Percentiles rank a stretch among this genome's conserved stretches.
These are phyloP conservation scores for Athene cunicularia DNA, from an alignment of 2,113 vertebrate genomes.

Conservation along the genomic window DNA sequence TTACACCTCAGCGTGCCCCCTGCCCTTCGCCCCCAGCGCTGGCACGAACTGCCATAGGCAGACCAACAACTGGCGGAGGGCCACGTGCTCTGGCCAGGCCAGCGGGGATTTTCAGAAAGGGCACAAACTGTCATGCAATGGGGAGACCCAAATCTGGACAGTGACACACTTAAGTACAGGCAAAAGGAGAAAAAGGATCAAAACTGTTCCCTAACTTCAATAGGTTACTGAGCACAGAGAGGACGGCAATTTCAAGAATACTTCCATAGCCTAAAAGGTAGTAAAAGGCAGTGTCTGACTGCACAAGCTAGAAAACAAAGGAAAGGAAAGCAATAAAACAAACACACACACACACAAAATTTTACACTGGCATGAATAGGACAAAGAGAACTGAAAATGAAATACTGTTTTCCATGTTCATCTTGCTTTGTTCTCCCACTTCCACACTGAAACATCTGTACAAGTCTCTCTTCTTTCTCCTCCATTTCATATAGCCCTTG, in stretches of 20 bases:
- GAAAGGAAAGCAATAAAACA: neutral
- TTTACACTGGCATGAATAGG: neutral
- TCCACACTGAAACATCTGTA: neutral
- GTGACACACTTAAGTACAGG: neutral
- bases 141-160: neutral
- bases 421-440: neutral
- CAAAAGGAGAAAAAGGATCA: neutral
- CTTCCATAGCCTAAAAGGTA: too few relatives aligned
- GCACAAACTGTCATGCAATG: fast-evolving
- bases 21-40: fast-evolving
- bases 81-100: fast-evolving
- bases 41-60: fast-evolving
- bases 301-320: neutral
- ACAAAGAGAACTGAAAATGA: neutral
- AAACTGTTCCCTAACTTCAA: neutral
- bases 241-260: too few relatives aligned
- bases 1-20: neutral
- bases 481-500: neutral
- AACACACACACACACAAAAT: neutral
- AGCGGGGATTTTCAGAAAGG: neutral
- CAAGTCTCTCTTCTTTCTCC: neutral
- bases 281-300: neutral
- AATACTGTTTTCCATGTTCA: neutral
- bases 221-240: neutral
- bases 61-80: neutral